phyloP scores from a whole-genome alignment of 1,140 invertebrate species.

The Drosophila truncata region DNA sequence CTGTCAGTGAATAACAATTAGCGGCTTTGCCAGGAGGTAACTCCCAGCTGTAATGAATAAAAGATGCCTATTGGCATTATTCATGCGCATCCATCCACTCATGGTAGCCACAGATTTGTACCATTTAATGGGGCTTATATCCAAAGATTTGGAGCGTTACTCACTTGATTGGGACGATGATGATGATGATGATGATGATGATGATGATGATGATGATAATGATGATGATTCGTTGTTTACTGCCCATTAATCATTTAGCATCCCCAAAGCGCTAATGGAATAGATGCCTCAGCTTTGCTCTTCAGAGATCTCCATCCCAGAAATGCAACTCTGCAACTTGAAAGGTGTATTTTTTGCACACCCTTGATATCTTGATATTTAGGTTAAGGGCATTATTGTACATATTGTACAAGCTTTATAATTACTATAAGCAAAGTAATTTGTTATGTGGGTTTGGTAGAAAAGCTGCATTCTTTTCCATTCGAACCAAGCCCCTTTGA shows the following conservation, averaged over 20 bases:
- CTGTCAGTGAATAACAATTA: slow-evolving; percentile 44
- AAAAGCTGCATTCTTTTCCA: not conserved
- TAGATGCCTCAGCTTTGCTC: slow-evolving; percentile 10
- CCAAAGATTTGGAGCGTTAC: slow-evolving; percentile 15
- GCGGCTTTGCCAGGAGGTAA: slow-evolving; percentile 26
- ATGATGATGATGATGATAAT: too few species aligned
- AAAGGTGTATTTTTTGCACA: not conserved
- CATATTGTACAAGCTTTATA: not conserved
- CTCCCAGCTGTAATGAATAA: slow-evolving; percentile 35
- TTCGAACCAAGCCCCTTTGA: not conserved
- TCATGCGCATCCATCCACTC: slow-evolving; percentile 44
- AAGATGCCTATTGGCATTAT: slow-evolving; percentile 40
- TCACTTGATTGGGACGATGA: slow-evolving; percentile 2
- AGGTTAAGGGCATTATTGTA: slow-evolving; percentile 2
- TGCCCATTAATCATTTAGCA: slow-evolving; percentile 58
- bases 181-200: too few species aligned
- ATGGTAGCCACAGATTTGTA: slow-evolving; percentile 22
- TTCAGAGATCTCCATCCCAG: not conserved
- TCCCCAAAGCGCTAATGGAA: slow-evolving; percentile 49
- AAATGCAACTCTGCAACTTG: slow-evolving; percentile 7
- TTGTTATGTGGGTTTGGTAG: slow-evolving; percentile 3
- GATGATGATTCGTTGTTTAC: slow-evolving; percentile 29
- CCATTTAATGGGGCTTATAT: slow-evolving; percentile 15
- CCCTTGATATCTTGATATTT: not conserved
- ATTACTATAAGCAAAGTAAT: not conserved